These are phyloP conservation scores for Chloroclystis v-ata DNA, from an alignment of 2,888 invertebrate genomes.

Conservation along the genomic window DNA sequence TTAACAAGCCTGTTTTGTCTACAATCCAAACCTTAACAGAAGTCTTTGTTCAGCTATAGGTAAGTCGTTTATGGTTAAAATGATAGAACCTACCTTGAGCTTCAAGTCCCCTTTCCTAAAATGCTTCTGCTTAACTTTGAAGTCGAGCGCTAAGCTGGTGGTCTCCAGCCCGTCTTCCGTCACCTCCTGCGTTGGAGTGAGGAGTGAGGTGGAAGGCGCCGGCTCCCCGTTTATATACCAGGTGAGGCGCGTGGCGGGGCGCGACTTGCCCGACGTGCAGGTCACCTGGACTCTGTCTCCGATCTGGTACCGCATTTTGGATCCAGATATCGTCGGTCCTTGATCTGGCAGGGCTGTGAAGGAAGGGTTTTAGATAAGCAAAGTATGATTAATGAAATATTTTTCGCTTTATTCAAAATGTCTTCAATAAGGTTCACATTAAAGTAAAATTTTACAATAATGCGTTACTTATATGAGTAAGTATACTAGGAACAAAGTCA, in stretches of 20 bases:
- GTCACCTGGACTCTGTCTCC: slow-evolving; percentile 89
- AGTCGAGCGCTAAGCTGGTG: slow-evolving; percentile 86
- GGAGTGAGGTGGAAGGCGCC: slow-evolving; percentile 74
- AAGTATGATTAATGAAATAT: too few relatives aligned
- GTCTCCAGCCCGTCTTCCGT: slow-evolving; percentile 84
- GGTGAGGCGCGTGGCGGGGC: slow-evolving; percentile 88
- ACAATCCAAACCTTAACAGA: too few relatives aligned
- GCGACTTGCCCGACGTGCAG: slow-evolving; percentile 89
- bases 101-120: slow-evolving; percentile 91
- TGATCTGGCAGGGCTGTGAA: slow-evolving; percentile 86
- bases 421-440: too few relatives aligned
- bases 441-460: too few relatives aligned
- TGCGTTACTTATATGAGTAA: too few relatives aligned
- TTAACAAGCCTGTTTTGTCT: too few relatives aligned
- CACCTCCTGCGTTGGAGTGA: slow-evolving; percentile 68
- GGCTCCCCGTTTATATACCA: slow-evolving; percentile 94
- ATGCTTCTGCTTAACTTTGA: slow-evolving; percentile 87
- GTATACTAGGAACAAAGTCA: too few relatives aligned
- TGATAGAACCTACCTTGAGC: slow-evolving; percentile 82
- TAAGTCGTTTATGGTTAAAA: too few relatives aligned
- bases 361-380: neutral
- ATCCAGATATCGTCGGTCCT: slow-evolving; percentile 89
- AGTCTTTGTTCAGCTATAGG: too few relatives aligned
- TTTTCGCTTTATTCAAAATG: too few relatives aligned
- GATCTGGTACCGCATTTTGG: slow-evolving; percentile 87